These are phyloP conservation scores for Urocitellus parryii DNA, from an alignment of 2,113 vertebrate genomes.

Conservation along the genomic window DNA sequence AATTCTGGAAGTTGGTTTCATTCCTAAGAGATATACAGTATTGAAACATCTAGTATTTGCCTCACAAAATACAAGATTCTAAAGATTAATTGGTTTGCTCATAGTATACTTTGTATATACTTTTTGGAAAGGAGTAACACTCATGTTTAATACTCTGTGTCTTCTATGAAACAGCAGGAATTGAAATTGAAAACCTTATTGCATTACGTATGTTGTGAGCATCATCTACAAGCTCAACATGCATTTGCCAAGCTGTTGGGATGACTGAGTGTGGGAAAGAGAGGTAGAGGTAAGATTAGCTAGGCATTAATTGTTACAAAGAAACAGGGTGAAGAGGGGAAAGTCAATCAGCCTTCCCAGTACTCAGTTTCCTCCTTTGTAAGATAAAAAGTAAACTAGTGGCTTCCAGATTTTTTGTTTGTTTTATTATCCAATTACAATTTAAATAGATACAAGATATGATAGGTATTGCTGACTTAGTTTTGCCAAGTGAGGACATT, in stretches of 20 bases:
- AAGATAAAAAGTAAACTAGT: background rate
- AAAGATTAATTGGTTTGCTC: background rate
- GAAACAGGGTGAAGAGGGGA: background rate
- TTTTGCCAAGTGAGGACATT: background rate
- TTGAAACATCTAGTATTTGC: background rate
- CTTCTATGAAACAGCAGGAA: background rate
- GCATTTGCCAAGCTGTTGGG: background rate
- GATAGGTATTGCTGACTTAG: background rate
- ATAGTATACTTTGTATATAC: background rate
- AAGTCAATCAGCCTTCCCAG: background rate
- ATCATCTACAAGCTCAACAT: background rate
- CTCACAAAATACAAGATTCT: background rate
- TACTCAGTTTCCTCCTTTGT: background rate
- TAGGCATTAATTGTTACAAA: background rate
- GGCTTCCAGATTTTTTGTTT: background rate
- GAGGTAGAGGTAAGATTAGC: background rate
- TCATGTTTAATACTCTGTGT: background rate
- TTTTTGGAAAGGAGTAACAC: background rate
- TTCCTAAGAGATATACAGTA: background rate
- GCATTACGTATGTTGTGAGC: background rate
- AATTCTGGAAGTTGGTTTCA: constrained; percentile 3
- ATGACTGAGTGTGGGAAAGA: background rate
- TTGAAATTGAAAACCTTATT: background rate
- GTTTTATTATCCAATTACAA: background rate
- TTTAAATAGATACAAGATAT: background rate